These are phyloP conservation scores for Brachyhypopomus occidentalis DNA, from an alignment of 2,113 vertebrate species.

Conservation along the genomic window DNA sequence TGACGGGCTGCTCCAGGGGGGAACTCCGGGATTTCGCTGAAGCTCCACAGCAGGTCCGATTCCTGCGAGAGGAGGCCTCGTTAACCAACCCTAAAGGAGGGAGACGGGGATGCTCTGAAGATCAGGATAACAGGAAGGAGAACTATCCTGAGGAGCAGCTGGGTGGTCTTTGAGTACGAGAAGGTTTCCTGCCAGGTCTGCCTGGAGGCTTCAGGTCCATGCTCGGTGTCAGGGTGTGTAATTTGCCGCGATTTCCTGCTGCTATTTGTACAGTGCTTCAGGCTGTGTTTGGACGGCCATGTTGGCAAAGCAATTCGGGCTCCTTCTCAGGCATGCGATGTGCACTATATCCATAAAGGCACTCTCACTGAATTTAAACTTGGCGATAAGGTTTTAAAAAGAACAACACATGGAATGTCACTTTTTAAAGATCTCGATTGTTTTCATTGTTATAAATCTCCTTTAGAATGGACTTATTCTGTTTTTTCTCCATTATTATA, in stretches of 20 bases:
- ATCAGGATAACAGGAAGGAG: conserved; percentile 39
- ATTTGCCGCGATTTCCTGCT: conserved; percentile 67
- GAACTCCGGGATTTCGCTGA: conserved; percentile 44
- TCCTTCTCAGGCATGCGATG: conserved; percentile 14
- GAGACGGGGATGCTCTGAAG: conserved; percentile 8
- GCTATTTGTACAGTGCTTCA: conserved; percentile 61
- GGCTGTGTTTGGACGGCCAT: conserved; percentile 58
- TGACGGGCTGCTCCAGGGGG: conserved; percentile 52
- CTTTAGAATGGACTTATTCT: no score
- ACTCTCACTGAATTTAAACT: neutral
- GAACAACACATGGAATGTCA: no score
- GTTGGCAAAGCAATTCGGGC: conserved; percentile 52
- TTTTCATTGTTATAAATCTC: neutral
- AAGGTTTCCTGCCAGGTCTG: conserved; percentile 32
- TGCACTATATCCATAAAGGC: conserved; percentile 3
- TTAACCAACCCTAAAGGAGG: conserved; percentile 59
- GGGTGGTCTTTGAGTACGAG: conserved; percentile 28
- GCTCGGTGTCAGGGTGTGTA: conserved; percentile 55
- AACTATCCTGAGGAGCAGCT: conserved; percentile 45
- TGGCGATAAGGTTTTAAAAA: neutral
- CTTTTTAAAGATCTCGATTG: neutral
- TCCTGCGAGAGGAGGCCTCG: conserved; percentile 54
- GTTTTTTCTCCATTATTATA: no score
- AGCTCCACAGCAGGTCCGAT: conserved; percentile 33
- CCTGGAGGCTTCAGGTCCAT: conserved; percentile 32